Evolutionary conservation across 2,888 invertebrate genomes (phyloP).

Genomic region (Luperina testacea): DNA sequence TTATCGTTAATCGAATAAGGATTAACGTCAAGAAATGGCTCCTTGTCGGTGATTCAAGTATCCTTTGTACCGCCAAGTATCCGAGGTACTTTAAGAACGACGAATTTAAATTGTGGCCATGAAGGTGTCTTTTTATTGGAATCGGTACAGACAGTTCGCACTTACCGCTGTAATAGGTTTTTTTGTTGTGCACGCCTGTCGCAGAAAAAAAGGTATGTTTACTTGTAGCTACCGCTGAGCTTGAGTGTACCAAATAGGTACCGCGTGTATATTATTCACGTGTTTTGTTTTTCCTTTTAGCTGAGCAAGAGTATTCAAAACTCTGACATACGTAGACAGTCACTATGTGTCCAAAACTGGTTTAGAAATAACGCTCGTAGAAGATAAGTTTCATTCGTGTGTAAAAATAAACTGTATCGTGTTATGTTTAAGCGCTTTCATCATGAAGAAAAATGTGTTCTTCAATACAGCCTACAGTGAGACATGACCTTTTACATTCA

Average conservation of each 20-base stretch:
- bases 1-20: slow-evolving; percentile 59
- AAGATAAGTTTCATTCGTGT: not conserved
- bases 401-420: slow-evolving; percentile 9
- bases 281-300: slow-evolving; percentile 19
- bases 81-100: slow-evolving; percentile 51
- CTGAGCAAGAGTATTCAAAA: not conserved
- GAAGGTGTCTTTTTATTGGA: slow-evolving; percentile 53
- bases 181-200: slow-evolving; percentile 55
- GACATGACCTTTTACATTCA: slow-evolving; percentile 41
- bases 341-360: not conserved
- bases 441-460: not conserved
- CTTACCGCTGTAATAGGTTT: slow-evolving; percentile 47
- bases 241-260: slow-evolving; percentile 28
- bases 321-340: too few relatives aligned
- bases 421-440: slow-evolving; percentile 6
- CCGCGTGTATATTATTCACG: slow-evolving; percentile 18
- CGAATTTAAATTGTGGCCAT: slow-evolving; percentile 55
- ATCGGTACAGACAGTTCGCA: slow-evolving; percentile 37
- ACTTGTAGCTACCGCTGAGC: slow-evolving; percentile 40
- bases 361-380: not conserved
- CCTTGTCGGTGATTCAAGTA: slow-evolving; percentile 55
- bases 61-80: slow-evolving; percentile 46
- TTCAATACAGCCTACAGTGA: slow-evolving; percentile 7
- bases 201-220: slow-evolving; percentile 49
- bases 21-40: slow-evolving; percentile 64